Base-by-base conservation (phyloP, 2,888 invertebrate species). In the Poecilobothrus nobilitatus region DNA sequence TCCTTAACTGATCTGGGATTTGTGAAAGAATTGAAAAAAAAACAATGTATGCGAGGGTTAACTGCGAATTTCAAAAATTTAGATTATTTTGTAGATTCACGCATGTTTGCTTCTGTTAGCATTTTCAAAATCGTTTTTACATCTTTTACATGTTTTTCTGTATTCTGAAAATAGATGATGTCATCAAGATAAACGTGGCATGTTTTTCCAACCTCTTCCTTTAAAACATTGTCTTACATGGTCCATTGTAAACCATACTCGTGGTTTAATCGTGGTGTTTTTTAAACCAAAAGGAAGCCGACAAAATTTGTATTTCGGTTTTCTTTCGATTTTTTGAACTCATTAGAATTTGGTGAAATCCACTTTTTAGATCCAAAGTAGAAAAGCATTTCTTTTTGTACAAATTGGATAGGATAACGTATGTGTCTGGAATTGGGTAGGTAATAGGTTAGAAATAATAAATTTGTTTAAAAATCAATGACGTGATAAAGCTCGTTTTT, bases 281-380 rank as follows among this genome's bases (percentile, higher is more conserved):
- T 70, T 70, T 12, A 70, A 63, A 10, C 69, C 68, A 22, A 70
- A 69, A 9, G 68, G 68, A 41, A 70, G 66, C 15, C 67, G 21
- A 9, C 21, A n/a, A 37, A 67, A 67, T 21, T 67, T 64, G 44
- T 63, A 41, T 21, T 68, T 71, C 66, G 9, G 65, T 69, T 66
- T 68, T 68, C 27, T 71, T 66, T 12, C 67, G 37, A 61, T 70
- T 69, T 44, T 44, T 44, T 44, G 9, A 44, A 65, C 27, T 67
- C 70, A 15, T 66, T 61, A 53, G 10, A 70, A 68, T 44, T 44
- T 44, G 44, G 15, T 44, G 44, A 12, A 44, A 44, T 9, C 67
- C 70, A 63, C 63, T 67, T 68, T 68, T 70, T 8, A 64, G n/a
- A 12, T 44, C 44, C 12, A 44, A 15, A 15, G 44, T 44, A 9